Conservation (phyloP, 2,113 vertebrate species). For the Cnemophilus loriae region DNA sequence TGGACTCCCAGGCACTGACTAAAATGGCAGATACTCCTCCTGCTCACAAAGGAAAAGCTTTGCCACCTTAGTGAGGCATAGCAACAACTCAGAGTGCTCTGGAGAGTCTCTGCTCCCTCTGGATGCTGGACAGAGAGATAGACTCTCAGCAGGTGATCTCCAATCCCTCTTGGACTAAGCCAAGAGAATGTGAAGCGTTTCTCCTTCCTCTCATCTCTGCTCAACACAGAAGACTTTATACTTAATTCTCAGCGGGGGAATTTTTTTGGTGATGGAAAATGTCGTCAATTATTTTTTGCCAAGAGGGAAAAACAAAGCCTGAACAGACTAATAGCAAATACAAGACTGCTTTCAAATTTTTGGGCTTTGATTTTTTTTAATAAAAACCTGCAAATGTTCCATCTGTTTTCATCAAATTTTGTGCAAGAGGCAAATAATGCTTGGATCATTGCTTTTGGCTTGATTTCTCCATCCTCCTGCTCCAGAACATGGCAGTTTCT, state of each 20-base stretch:
- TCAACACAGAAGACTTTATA: background rate
- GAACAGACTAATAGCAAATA: background rate
- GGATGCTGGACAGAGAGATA: background rate
- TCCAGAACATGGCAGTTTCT: background rate
- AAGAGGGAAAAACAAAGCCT: background rate
- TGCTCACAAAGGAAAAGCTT: background rate
- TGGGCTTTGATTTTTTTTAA: background rate
- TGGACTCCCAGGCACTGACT: background rate
- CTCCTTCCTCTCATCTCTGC: background rate
- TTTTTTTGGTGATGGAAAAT: background rate
- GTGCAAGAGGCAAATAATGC: background rate
- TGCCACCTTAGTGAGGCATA: background rate
- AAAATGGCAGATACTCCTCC: background rate
- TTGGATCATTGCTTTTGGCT: conserved; percentile 34
- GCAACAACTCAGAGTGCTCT: background rate
- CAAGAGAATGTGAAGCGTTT: background rate
- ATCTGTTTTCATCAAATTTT: conserved; percentile 32
- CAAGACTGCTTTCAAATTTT: background rate
- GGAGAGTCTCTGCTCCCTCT: background rate
- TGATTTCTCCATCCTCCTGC: background rate
- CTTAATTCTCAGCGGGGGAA: background rate
- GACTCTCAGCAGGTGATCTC: background rate
- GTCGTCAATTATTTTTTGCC: background rate
- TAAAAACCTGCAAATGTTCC: conserved; percentile 6
- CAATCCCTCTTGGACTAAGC: background rate